Evolutionary conservation across 2,797 vertebrate species (phyloP), one percentile per base, ranked within the genome.

Genomic region (Sitta carolinensis): DNA sequence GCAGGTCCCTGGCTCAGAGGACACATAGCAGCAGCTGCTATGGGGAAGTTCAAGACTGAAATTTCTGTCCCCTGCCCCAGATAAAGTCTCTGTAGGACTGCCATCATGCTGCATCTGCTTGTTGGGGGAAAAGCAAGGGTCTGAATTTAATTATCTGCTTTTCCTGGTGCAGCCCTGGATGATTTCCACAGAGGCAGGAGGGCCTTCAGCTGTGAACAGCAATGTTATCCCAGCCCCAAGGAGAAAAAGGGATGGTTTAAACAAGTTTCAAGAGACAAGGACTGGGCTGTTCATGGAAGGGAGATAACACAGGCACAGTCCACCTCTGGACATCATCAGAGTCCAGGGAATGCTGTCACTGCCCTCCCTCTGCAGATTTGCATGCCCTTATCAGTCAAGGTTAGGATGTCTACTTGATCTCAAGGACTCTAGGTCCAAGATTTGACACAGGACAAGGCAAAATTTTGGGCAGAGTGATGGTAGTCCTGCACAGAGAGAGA

Each of bases 81-180:
- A 83, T 36, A 48, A 67, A 81, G 11, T 70, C 76, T 84, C 66
- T 45, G 57, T 32, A 59, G 77, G 59, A 69, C 52, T 45, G 20
- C 30, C 1, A 2, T 70, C 91, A 54, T 1, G 0, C 69, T 75
- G 64, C 45, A 61, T 74, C 54, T 87, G 67, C 64, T 61, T 55
- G 36, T 43, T 29, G 15, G 34, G 66, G 52, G 8, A 69, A 50
- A 93, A 78, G 21, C 1, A 7, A 87, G 72, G 29, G 52, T 38
- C 61, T 85, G 84, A 93, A 77, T 89, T 83, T 76, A 94, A 94
- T 83, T 87, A 89, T n/a, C 52, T 82, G 15, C 45, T 85, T 84
- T 76, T 83, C 52, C 89, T 61, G 10, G 29, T 64, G 38, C 23
- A 29, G 38, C 25, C 50, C 77, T 70, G 43, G n/a, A 43, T 89